Evolutionary conservation across 2,797 vertebrate genomes (phyloP).

Genomic region (Neoniphon sammara): DNA sequence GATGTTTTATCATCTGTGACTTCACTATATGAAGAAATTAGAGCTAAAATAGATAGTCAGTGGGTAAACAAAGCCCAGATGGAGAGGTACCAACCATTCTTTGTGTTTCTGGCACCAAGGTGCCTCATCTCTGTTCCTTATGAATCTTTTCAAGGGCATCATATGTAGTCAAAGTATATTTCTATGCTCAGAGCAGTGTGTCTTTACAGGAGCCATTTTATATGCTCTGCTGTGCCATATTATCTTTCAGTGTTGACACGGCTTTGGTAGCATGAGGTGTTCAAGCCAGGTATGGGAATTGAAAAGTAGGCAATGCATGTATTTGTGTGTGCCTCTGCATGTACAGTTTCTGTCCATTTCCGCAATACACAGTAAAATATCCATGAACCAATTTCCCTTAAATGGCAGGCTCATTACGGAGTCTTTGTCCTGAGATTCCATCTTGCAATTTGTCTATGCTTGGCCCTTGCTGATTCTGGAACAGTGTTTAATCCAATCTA

Average conservation of each 20-base stretch:
- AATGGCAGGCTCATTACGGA: constrained; percentile 56
- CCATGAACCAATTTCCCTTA: constrained; percentile 43
- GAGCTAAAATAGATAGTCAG: neutral
- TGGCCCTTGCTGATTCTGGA: constrained; percentile 40
- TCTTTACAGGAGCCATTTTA: constrained; percentile 39
- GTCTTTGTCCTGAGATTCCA: constrained; percentile 36
- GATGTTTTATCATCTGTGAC: neutral
- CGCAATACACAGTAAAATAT: neutral
- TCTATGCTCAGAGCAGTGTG: constrained; percentile 33
- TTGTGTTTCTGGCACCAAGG: neutral
- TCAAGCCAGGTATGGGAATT: constrained; percentile 23
- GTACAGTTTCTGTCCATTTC: neutral
- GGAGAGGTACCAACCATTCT: neutral
- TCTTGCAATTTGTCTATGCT: constrained; percentile 40
- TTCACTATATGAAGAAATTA: neutral
- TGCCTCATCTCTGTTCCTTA: neutral
- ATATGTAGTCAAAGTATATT: constrained; percentile 29
- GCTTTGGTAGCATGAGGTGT: constrained; percentile 32
- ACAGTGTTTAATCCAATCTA: constrained; percentile 52
- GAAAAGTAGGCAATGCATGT: neutral
- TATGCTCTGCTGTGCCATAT: constrained; percentile 42
- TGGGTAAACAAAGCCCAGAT: too few species aligned
- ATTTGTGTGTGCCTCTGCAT: neutral
- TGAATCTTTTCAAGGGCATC: constrained; percentile 35
- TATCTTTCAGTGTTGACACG: constrained; percentile 52